phyloP scores from a whole-genome alignment of 2,797 vertebrate genomes.

The Muscicapa striata region DNA sequence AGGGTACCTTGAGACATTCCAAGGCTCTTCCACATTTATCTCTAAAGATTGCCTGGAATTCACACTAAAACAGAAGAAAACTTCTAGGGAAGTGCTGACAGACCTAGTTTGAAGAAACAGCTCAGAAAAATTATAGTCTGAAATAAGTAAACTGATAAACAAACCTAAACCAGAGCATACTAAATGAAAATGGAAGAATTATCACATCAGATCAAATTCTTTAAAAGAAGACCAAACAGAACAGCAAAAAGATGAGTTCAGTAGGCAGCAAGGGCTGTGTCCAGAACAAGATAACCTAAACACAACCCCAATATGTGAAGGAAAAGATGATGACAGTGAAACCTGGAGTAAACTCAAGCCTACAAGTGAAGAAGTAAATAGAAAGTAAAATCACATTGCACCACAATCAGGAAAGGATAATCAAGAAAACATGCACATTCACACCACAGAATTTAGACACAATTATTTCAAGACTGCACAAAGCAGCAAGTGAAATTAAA shows the following conservation, averaged over 20 bases:
- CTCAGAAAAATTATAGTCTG: not conserved
- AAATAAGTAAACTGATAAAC: not conserved
- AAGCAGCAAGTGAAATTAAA: not conserved
- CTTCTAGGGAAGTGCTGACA: not conserved
- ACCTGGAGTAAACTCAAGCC: not conserved
- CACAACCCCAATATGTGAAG: not conserved
- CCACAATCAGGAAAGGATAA: not conserved
- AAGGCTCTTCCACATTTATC: not conserved
- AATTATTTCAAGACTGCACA: not conserved
- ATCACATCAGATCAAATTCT: not conserved
- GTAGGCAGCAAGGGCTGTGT: not conserved
- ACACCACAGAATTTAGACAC: not conserved
- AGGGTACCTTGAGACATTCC: not conserved
- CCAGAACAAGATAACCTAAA: not conserved
- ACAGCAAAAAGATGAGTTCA: not conserved
- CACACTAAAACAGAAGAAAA: not conserved
- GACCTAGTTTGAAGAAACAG: not conserved
- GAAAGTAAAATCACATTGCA: not conserved
- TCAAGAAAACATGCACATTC: not conserved
- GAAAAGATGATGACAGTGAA: not conserved
- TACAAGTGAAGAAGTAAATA: not conserved
- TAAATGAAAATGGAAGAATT: constrained; percentile 6
- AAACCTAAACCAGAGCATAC: constrained; percentile 19
- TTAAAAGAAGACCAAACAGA: not conserved
- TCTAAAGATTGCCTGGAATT: not conserved